Conservation (phyloP, 2,113 vertebrate genomes). For the Ceyx melanurus region DNA sequence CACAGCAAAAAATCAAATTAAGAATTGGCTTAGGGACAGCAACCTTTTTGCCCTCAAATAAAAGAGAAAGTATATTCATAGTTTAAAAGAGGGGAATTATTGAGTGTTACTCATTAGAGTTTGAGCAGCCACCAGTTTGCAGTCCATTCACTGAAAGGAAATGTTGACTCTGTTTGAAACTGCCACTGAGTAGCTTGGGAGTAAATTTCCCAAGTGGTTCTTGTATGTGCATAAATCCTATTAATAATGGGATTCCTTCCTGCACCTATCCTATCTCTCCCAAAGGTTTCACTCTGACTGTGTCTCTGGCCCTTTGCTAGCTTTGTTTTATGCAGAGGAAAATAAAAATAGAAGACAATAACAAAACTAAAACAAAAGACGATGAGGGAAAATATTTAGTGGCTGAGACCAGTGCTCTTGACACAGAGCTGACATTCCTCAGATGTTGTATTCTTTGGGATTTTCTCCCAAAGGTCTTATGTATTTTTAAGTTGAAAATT, state of each 20-base stretch:
- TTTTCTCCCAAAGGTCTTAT: slow-evolving; percentile 53
- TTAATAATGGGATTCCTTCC: slow-evolving; percentile 62
- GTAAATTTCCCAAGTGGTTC: slow-evolving; percentile 51
- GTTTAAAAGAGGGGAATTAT: slow-evolving; percentile 43
- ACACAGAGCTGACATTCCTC: slow-evolving; percentile 64
- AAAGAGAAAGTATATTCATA: slow-evolving; percentile 27
- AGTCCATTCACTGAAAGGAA: slow-evolving; percentile 57
- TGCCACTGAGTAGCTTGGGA: slow-evolving; percentile 31
- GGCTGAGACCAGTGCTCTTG: slow-evolving; percentile 49
- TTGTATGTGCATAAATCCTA: slow-evolving; percentile 46
- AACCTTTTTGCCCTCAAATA: not conserved
- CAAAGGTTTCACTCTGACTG: slow-evolving; percentile 22
- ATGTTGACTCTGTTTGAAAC: slow-evolving; percentile 49
- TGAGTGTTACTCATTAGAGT: not conserved
- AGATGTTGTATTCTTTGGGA: slow-evolving; percentile 66
- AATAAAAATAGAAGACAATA: slow-evolving; percentile 24
- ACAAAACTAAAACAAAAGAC: slow-evolving; percentile 19
- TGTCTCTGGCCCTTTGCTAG: slow-evolving; percentile 38
- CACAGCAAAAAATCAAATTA: slow-evolving; percentile 55
- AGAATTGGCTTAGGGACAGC: slow-evolving; percentile 38
- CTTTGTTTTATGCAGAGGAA: slow-evolving; percentile 36
- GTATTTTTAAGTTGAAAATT: slow-evolving; percentile 63
- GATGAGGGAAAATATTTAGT: slow-evolving; percentile 51
- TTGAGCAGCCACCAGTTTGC: slow-evolving; percentile 50
- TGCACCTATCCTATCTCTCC: not conserved